Evolutionary conservation across 2,797 vertebrate genomes (phyloP), one percentile per base, ranked within the genome.

Genomic region (Tamandua tetradactyla): DNA sequence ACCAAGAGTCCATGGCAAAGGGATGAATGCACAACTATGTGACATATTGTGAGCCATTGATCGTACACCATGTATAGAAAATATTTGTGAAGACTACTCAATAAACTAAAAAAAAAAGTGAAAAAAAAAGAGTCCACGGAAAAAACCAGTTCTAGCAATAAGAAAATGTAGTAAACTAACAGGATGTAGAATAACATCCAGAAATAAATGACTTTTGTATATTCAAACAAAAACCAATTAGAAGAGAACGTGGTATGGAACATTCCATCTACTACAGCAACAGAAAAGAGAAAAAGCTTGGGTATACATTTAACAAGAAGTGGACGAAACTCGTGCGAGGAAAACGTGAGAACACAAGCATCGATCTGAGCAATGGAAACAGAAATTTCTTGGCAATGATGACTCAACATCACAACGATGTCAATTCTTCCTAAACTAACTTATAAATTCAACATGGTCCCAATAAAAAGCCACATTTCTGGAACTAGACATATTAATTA

Each of bases 311-410:
- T 10, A 47, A 15, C 0, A 2, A 52, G 35, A 81, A 25, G 7
- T 0, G 9, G 2, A 1, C 5, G 25, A 2, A 15, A 20, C 11
- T 40, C 9, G 1, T 10, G 1, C 2, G 37, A 55, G 78, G 47
- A 15, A 47, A 30, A 8, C 23, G 20, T 5, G 32, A 11, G 40
- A 32, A 13, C 64, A 17, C 47, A 35, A 8, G 17, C 64, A 22
- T 4, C n/a, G 17, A 4, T 7, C n/a, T 10, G 17, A 18, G 18
- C 15, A 35, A 44, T 17, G 42, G 71, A 74, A 44, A 71, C 66
- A 4, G 0, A 10, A 5, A 5, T 2, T 9, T 22, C 55, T 47
- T 1, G 17, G 49, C 23, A 3, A 25, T 4, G n/a, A 35, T 22
- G 55, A 17, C 49, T 13, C 3, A 5, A 7, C 42, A 1, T 18